Evolutionary conservation across 2,797 vertebrate species (phyloP).

Genomic region (Fundulus diaphanus): DNA sequence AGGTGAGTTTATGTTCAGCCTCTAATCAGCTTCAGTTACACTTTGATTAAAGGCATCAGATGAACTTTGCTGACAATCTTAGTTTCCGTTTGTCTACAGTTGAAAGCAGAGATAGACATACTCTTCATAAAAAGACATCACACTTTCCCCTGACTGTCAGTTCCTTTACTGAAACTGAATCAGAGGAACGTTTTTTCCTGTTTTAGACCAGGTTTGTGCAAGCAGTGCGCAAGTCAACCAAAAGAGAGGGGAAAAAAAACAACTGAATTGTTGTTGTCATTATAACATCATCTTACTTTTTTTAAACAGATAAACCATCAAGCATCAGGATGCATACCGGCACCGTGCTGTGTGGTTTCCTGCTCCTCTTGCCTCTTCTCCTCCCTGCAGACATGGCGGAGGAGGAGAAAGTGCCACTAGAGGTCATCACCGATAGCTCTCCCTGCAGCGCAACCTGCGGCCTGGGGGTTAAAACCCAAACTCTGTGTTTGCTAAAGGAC

Average conservation of each 20-base stretch:
- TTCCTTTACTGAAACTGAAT: neutral
- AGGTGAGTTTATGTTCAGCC: neutral
- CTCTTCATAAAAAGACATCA: no score
- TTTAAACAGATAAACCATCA: constrained; percentile 2
- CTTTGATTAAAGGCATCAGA: neutral
- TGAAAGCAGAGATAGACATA: neutral
- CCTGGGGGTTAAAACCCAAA: constrained; percentile 82
- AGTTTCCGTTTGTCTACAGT: neutral
- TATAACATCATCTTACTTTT: neutral
- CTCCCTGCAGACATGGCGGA: constrained; percentile 40
- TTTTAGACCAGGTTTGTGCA: no score
- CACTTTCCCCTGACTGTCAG: neutral
- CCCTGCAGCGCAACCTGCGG: constrained; percentile 90
- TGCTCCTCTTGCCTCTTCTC: constrained; percentile 38
- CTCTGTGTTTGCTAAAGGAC: constrained; percentile 74
- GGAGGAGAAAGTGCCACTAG: constrained; percentile 36
- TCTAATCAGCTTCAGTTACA: neutral
- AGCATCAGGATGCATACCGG: constrained; percentile 10
- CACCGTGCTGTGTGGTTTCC: neutral
- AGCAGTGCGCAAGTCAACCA: neutral
- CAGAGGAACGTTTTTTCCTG: no score
- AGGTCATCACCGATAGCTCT: constrained; percentile 67
- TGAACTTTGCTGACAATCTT: neutral
- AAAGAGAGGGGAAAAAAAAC: neutral
- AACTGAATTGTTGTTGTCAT: neutral